A percentile compares a stretch with the other conserved stretches of the same genome.
Conservation (phyloP, 2,797 vertebrate genomes). For the Microcaecilia unicolor region DNA sequence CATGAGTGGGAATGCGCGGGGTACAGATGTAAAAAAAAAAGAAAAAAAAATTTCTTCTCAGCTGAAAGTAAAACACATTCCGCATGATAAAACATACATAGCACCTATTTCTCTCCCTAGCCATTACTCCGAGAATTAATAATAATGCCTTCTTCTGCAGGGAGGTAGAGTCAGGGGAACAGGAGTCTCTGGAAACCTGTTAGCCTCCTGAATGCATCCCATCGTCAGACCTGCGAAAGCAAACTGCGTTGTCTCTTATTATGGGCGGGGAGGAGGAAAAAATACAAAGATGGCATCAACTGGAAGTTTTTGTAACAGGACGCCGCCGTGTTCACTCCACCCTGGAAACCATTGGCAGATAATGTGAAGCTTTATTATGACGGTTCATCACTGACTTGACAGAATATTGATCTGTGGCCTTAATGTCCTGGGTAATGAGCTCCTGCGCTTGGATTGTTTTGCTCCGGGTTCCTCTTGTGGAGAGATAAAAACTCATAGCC, state of each 20-base stretch:
- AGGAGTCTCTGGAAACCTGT: background rate
- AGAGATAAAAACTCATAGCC: background rate
- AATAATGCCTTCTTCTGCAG: background rate
- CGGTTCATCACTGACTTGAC: conserved; percentile 23
- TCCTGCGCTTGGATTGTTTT: conserved; percentile 3
- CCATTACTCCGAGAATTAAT: conserved; percentile 4
- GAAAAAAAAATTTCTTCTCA: too few relatives aligned
- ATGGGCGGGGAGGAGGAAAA: conserved; percentile 55
- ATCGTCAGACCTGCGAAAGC: background rate
- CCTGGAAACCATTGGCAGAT: conserved; percentile 46
- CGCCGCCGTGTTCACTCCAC: conserved; percentile 51
- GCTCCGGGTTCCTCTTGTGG: background rate
- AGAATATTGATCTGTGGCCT: conserved; percentile 2
- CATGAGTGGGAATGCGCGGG: too few relatives aligned
- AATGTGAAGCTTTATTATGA: conserved; percentile 50
- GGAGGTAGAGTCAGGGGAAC: background rate
- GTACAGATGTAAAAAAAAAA: too few relatives aligned
- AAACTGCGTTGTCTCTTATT: conserved; percentile 6
- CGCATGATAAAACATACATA: background rate
- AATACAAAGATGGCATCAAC: conserved; percentile 56
- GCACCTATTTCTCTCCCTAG: background rate
- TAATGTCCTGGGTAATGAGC: conserved; percentile 1
- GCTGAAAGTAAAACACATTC: background rate
- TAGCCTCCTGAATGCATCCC: background rate
- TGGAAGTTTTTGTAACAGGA: conserved; percentile 62